Base-by-base conservation (phyloP, 2,888 invertebrate genomes). In the Drosophila suboccidentalis region DNA sequence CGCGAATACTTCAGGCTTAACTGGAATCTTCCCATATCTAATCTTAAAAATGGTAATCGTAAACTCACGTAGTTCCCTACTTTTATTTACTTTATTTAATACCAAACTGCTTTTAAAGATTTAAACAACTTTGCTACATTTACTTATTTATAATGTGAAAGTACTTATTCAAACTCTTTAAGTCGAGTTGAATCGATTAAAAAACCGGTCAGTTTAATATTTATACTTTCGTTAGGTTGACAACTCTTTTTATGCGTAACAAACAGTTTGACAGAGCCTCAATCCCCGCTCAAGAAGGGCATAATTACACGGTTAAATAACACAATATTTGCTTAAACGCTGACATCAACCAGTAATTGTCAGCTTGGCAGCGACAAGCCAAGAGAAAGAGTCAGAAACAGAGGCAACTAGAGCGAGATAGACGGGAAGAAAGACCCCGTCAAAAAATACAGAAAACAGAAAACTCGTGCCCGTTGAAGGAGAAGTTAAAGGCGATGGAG, bases 251-350 rank as follows among this genome's bases (percentile, higher is more conserved):
- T 3, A 3, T 4, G 53, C 43, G 55, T 63, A 19, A 26, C 75
- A 54, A 74, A 43, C 47, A 13, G 34, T 46, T 65, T 61, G 51
- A 53, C 17, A 46, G 15, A 59, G 17, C 19, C 19, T n/a, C 5
- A 41, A 49, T 61, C 55, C 41, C 49, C 9, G 43, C 38, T 22
- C 41, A 17, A 17, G 17, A 13, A 68, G 65, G 61, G 78, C 61
- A 89, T 87, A 89, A 89, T 87, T 89, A 89, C 79, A 87, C 87
- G 82, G 69, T 82, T 79, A 79, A 89, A 89, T 82, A 77, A 70
- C 63, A 82, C 84, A 87, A 82, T 87, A 85, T 83, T 84, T 84
- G 74, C 74, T 83, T 88, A 71, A 84, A 71, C 77, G 84, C 89
- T 84, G 89, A 88, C 84, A 84, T 84, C 89, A 84, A 83, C 72